A percentile compares a stretch with the other conserved stretches of the same genome.
Conservation (phyloP, 2,888 invertebrate species). For the Suillia variegata region DNA sequence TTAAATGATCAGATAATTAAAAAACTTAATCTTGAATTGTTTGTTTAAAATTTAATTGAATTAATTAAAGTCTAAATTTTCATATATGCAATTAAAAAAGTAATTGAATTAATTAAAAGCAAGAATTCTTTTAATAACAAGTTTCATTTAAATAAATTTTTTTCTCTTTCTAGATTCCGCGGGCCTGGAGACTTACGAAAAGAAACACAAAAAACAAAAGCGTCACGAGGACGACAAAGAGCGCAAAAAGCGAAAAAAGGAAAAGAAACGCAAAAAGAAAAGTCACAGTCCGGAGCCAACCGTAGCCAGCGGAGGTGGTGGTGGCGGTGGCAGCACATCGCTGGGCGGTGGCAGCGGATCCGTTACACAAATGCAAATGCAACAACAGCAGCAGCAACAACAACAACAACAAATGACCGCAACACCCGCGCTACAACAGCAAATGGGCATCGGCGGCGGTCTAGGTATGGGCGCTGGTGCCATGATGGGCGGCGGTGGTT, state of each 20-base stretch:
- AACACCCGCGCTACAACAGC: slow-evolving; percentile 33
- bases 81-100: too few relatives aligned
- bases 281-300: slow-evolving; percentile 85
- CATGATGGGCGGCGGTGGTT: slow-evolving; percentile 8
- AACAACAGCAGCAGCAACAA: slow-evolving; percentile 28
- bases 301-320: slow-evolving; percentile 29
- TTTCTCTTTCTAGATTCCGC: slow-evolving; percentile 63
- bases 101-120: too few relatives aligned
- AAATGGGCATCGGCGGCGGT: slow-evolving; percentile 31
- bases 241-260: slow-evolving; percentile 91
- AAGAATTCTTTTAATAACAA: too few relatives aligned
- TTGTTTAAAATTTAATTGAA: too few relatives aligned
- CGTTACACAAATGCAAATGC: slow-evolving; percentile 43
- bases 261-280: slow-evolving; percentile 93
- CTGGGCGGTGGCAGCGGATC: slow-evolving; percentile 29
- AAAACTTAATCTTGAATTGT: too few relatives aligned
- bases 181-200: slow-evolving; percentile 84
- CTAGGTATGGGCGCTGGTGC: slow-evolving; percentile 1
- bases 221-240: slow-evolving; percentile 93
- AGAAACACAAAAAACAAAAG: slow-evolving; percentile 94
- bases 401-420: slow-evolving; percentile 35
- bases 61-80: too few relatives aligned
- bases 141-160: too few relatives aligned
- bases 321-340: slow-evolving; percentile 33
- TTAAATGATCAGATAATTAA: too few relatives aligned